Evolutionary conservation across 2,113 vertebrate genomes (phyloP).

Genomic region (Actenoides hombroni): DNA sequence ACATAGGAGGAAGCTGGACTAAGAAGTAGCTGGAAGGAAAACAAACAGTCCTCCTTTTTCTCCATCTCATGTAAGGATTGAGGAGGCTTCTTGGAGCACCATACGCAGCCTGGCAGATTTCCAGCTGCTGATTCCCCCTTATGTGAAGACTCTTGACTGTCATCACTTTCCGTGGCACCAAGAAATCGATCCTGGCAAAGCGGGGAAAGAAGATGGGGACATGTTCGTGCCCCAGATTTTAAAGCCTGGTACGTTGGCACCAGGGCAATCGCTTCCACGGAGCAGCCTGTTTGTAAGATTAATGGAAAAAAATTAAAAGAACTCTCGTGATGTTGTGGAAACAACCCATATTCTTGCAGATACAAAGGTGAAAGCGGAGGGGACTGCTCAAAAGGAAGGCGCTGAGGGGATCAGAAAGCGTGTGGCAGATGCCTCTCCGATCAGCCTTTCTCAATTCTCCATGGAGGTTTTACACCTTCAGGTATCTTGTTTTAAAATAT

Average conservation of each 20-base stretch:
- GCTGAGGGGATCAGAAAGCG: neutral
- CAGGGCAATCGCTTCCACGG: neutral
- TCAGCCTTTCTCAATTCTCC: neutral
- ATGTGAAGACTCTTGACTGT: neutral
- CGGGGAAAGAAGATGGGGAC: rapidly evolving
- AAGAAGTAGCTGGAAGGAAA: neutral
- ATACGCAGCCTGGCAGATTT: neutral
- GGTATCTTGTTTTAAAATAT: neutral
- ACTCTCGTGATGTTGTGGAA: neutral
- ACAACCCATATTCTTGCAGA: neutral
- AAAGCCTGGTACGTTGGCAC: neutral
- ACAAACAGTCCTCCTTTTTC: neutral
- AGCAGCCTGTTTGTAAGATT: neutral
- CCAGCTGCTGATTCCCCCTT: neutral
- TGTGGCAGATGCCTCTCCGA: neutral
- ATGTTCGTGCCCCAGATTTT: neutral
- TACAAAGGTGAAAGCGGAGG: neutral
- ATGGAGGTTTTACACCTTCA: neutral
- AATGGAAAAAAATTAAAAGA: neutral
- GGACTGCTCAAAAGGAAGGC: neutral
- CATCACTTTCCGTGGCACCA: neutral
- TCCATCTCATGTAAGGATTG: neutral
- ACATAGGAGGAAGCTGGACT: neutral
- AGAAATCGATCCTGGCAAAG: neutral
- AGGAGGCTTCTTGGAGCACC: neutral